Base-by-base conservation (phyloP, 1,140 invertebrate species). In the Penaeus indicus region DNA sequence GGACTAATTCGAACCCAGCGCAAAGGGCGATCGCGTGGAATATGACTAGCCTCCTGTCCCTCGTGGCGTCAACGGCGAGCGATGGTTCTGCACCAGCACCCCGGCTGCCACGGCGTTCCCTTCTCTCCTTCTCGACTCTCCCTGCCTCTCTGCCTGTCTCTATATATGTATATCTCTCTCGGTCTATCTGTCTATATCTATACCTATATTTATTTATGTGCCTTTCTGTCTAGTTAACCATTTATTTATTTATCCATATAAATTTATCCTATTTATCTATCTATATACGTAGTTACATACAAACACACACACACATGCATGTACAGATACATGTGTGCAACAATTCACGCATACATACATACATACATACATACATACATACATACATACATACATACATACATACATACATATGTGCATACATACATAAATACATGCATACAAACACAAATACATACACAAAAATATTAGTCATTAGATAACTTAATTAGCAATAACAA, bases 341-440 rank as follows among this genome's bases (percentile, higher is more conserved):
- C 22, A 72, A 32, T 18, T 19, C 38, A 38, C 32, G 10, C 3
- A n/a, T 32, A 25, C n/a, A 38, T 32, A 32, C n/a, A 32, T 75
- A 5, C 18, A 32, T 75, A 75, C 16, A 75, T 27, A 11, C 18
- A 75, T 75, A 75, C 4, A 75, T 75, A 75, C 11, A 75, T 25
- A 32, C 11, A 75, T 25, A 32, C 11, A 75, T 10, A 75, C 8
- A 75, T 25, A 75, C 11, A 75, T 25, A 32, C 1, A 75, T 11
- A 13, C 13, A 75, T 11, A 0, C 25, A 75, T 21, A 75, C 10
- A 75, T 32, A 75, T 1, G 38, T 75, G 38, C n/a, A 75, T 75
- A 27, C 16, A 75, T 75, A 75, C 13, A 75, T 75, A 75, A 11
- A 75, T 75, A 75, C n/a, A 75, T 75, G 38, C 42, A 75, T 32